Evolutionary conservation across 2,113 vertebrate genomes (phyloP).

Genomic region (Aepyceros melampus): DNA sequence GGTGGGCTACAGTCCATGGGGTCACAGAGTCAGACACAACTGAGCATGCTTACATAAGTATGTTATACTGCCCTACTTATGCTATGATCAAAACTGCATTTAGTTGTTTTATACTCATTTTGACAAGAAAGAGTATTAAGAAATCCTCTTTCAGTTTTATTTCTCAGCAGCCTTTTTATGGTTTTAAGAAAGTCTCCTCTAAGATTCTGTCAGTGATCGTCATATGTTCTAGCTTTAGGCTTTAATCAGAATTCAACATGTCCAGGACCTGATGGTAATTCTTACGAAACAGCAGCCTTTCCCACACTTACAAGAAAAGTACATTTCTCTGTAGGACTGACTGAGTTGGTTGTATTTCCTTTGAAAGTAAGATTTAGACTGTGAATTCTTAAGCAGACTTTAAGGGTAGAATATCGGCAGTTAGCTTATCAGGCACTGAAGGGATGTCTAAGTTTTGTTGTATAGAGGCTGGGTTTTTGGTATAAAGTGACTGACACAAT

Average conservation of each 20-base stretch:
- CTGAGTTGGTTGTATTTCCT: not conserved
- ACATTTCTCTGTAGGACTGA: not conserved
- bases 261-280: not conserved
- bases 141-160: not conserved
- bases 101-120: constrained; percentile 2
- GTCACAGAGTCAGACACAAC: not conserved
- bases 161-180: constrained; percentile 31
- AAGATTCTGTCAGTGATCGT: not conserved
- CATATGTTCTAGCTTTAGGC: not conserved
- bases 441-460: not conserved
- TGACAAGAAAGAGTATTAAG: constrained; percentile 14
- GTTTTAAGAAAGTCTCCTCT: not conserved
- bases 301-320: not conserved
- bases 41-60: not conserved
- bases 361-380: not conserved
- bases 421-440: not conserved
- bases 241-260: not conserved
- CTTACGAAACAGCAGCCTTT: not conserved
- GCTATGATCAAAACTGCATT: not conserved
- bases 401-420: not conserved
- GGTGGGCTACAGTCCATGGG: not conserved
- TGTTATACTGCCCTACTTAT: not conserved
- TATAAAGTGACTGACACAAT: not conserved
- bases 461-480: not conserved
- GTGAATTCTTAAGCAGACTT: not conserved